A percentile compares a stretch with the other conserved stretches of the same genome.
Evolutionary conservation across 2,888 invertebrate genomes (phyloP).

Genomic region (Rambutsinella grinnellia): DNA sequence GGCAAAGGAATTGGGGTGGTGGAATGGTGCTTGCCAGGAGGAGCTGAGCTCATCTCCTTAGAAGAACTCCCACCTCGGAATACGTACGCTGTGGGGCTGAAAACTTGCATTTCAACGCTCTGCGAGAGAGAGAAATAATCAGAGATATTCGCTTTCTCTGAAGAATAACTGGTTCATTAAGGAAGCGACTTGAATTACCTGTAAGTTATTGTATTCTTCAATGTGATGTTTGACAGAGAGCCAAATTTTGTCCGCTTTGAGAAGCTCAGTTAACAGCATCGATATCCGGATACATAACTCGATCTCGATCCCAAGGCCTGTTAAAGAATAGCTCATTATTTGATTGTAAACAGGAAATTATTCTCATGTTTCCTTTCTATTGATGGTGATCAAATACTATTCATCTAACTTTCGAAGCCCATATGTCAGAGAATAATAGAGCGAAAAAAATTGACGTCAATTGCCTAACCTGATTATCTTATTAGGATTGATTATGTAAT

Average conservation of each 20-base stretch:
- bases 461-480: no score
- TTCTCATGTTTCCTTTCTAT: no score
- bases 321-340: no score
- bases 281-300: slow-evolving; percentile 78
- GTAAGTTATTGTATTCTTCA: slow-evolving; percentile 70
- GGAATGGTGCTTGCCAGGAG: slow-evolving; percentile 10
- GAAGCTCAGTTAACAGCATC: slow-evolving; percentile 73
- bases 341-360: no score
- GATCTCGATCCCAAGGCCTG: slow-evolving; percentile 76
- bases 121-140: slow-evolving; percentile 64
- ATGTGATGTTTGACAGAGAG: slow-evolving; percentile 71
- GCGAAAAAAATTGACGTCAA: no score
- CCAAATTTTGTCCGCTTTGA: slow-evolving; percentile 73
- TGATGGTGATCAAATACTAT: neutral
- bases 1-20: slow-evolving; percentile 15
- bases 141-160: neutral
- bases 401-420: no score
- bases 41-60: neutral
- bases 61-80: slow-evolving; percentile 43
- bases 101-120: slow-evolving; percentile 72
- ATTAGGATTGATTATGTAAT: no score
- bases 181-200: slow-evolving; percentile 66
- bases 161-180: neutral
- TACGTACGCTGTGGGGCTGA: slow-evolving; percentile 71
- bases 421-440: no score